Base-by-base conservation (phyloP, 30 jellyfish, hydroid and myxozoan genomes). In the Euphysa ruthae region DNA sequence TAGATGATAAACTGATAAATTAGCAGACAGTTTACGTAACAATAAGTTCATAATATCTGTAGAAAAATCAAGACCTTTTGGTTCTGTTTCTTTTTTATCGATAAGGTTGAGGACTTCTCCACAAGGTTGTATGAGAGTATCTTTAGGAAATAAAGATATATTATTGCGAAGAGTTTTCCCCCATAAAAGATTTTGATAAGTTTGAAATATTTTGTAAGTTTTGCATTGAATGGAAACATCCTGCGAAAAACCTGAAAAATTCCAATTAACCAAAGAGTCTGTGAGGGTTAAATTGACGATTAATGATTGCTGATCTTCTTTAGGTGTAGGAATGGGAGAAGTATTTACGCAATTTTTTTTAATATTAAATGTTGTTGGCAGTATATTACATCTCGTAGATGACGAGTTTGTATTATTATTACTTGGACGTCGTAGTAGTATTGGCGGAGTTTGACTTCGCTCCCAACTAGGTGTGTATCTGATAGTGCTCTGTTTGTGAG, bases 401-500 rank as follows among this genome's bases (percentile, higher is more conserved):
- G 42, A 14, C 19, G 60, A 24, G 1, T 23, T 31, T 63, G 69
- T 18, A 56, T 5, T 56, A 18, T 18, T 10, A 21, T 63, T 42
- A 63, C 66, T 29, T n/a, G 77, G 62, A n/a, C 77, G 21, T 26
- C 77, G 23, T 13, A 38, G 42, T 6, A 63, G 62, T 24, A 63
- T 25, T 14, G 77, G 77, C 1, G 77, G 77, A 23, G 42, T 10
- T 24, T 63, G 77, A 49, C 62, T 61, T 29, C 24, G 1, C 35
- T 33, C 58, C 77, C 68, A 63, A 24, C 68, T 63, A n/a, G 77
- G 62, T 26, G 57, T 63, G 24, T 63, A 63, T 43, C 42, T 63
- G 8, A 63, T 14, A 24, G 22, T 16, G 29, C 42, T 63, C 16
- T 24, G 19, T 5, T 10, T 10, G 22, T 10, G 7, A 30, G 22